Evolutionary conservation across 2,888 invertebrate species (phyloP), one percentile per base, ranked within the genome.

Genomic region (Poecilus cupreus): DNA sequence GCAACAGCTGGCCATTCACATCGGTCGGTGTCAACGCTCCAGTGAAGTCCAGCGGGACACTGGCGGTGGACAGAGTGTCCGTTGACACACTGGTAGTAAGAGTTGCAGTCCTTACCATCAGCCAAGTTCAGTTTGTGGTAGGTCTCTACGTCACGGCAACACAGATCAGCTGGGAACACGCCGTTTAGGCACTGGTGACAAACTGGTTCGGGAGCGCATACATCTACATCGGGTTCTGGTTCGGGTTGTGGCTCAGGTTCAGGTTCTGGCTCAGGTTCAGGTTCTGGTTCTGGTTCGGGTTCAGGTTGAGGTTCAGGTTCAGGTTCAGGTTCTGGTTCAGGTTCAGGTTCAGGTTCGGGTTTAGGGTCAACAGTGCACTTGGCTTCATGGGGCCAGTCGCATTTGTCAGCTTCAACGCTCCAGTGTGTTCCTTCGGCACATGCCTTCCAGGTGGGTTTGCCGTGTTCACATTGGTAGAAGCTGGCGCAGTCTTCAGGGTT

Each of bases 31-130:
- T 70, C 39, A 18, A 54, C 64, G 51, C 82, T 82, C 72, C 81
- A 83, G 24, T 80, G 32, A 3, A 83, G 80, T 43, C 64, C 82
- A 13, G 43, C 78, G 10, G 81, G 82, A 26, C 81, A 82, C 20
- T 79, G 22, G 10, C 64, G 20, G 2, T 57, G 18, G 11, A 81
- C 16, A 4, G 81, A 64, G 10, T 20, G 24, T 24, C 81, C 82
- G 39, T 83, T 37, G 3, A 70, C 60, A 39, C 83, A 83, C 68
- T 80, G 68, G 32, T 80, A 82, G 60, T 82, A 83, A 8, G 80
- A 76, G 8, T 51, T 74, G 32, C 83, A 83, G 22, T 82, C 77
- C 11, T 77, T 11, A 5, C 68, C 8, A 57, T 72, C 4, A 64
- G 79, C 13, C 64, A 82, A 32, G 37, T 82, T n/a, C 20, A 81